Conservation (phyloP, 2,888 invertebrate species). For the Drosophila imparisetae region DNA sequence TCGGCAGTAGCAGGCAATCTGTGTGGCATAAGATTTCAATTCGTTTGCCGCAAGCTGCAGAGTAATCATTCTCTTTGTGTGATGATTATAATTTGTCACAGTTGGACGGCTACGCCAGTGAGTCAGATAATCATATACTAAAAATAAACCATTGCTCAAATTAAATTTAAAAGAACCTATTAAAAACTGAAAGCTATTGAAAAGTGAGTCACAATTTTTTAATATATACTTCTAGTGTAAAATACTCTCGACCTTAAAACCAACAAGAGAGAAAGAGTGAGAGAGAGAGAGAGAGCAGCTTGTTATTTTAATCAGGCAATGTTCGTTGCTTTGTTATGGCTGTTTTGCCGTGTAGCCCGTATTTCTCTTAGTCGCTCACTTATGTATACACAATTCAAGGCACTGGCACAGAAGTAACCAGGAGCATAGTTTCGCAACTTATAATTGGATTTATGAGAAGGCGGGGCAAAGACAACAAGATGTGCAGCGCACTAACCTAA, state of each 20-base stretch:
- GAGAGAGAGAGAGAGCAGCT: not conserved
- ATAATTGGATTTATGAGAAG: constrained; percentile 76
- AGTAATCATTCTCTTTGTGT: not conserved
- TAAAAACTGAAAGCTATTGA: not conserved
- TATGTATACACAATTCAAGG: constrained; percentile 14
- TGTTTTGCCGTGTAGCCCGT: not conserved
- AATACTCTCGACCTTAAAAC: not conserved
- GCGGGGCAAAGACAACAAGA: constrained; percentile 27
- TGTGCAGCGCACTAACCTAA: constrained; percentile 16
- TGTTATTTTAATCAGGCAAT: not conserved
- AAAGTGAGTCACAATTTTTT: not conserved
- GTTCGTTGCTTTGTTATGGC: constrained; percentile 1
- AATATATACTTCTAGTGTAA: not conserved
- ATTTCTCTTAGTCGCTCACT: not conserved
- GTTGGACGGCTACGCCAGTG: too few species aligned
- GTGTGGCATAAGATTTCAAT: not conserved
- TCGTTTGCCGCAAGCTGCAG: not conserved
- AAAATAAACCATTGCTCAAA: not conserved
- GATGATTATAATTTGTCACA: not conserved
- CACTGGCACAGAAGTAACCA: constrained; percentile 28
- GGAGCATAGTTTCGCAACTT: constrained; percentile 61
- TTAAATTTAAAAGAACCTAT: not conserved
- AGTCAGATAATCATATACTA: not conserved
- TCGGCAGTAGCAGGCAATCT: not conserved
- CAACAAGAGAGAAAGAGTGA: not conserved